Conservation (phyloP, 2,797 vertebrate species). For the Halcyon badia region DNA sequence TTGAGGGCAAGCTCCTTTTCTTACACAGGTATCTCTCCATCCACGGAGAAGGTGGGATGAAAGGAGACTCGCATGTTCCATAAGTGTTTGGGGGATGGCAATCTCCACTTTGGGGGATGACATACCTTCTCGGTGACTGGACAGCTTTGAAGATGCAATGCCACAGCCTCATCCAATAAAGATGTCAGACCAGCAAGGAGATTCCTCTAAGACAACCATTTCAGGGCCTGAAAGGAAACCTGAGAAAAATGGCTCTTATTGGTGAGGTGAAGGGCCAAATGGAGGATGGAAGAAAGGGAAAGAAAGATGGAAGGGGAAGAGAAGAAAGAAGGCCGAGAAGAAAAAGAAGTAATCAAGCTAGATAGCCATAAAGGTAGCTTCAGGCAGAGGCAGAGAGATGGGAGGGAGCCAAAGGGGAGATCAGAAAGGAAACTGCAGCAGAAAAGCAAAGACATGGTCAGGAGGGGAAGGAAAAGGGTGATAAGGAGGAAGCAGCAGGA, state of each 20-base stretch:
- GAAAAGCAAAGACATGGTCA: background rate
- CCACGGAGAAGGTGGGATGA: background rate
- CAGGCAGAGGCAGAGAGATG: background rate
- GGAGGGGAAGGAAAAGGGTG: background rate
- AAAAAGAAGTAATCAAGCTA: background rate
- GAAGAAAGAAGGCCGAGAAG: background rate
- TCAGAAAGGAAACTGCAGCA: background rate
- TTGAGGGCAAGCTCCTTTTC: background rate
- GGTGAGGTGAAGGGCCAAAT: background rate
- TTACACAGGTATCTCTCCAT: background rate
- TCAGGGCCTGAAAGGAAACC: background rate
- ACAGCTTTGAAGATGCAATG: background rate
- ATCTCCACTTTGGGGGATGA: background rate
- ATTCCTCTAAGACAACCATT: background rate
- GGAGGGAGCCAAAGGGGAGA: background rate
- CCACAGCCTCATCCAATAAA: background rate
- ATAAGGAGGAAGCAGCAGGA: background rate
- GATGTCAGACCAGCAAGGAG: background rate
- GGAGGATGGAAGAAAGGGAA: background rate
- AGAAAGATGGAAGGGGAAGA: background rate
- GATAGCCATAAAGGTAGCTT: background rate
- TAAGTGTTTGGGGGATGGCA: background rate
- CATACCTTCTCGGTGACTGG: rapidly evolving
- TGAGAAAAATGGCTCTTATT: background rate
- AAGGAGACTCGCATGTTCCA: background rate